These are phyloP conservation scores for Atta cephalotes DNA, from an alignment of 1,140 invertebrate species.

Conservation along the genomic window DNA sequence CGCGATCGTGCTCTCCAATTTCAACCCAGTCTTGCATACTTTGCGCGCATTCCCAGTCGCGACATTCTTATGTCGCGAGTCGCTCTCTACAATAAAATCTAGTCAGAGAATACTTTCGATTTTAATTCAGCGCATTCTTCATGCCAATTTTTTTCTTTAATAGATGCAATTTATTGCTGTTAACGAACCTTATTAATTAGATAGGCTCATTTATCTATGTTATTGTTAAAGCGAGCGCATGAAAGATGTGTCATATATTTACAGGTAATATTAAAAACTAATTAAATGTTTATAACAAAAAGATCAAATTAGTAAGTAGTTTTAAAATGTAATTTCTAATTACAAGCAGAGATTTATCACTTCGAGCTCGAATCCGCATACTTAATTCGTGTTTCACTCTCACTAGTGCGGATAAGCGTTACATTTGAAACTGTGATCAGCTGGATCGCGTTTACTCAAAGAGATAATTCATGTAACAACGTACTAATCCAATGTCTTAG, in stretches of 20 bases:
- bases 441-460: neutral
- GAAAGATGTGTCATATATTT: neutral
- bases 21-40: conserved; percentile 62
- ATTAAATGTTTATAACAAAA: neutral
- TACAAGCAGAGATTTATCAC: neutral
- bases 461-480: conserved; percentile 37
- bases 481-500: neutral
- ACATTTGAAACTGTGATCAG: neutral
- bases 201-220: neutral
- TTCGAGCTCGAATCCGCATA: neutral
- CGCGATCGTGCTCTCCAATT: conserved; percentile 41
- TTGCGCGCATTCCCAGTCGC: conserved; percentile 39
- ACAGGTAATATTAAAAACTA: neutral
- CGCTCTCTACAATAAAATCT: conserved; percentile 26
- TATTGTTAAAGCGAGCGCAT: neutral
- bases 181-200: conserved; percentile 28
- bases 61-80: conserved; percentile 8
- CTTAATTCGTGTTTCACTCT: conserved; percentile 16
- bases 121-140: conserved; percentile 44
- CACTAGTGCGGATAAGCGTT: conserved; percentile 1
- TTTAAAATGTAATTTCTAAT: conserved; percentile 12
- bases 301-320: neutral
- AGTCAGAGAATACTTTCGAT: conserved; percentile 61
- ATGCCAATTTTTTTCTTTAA: conserved; percentile 39
- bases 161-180: neutral